Evolutionary conservation across 2,888 invertebrate genomes (phyloP), one percentile per base, ranked within the genome.

Genomic region (Plagodis dolabraria): DNA sequence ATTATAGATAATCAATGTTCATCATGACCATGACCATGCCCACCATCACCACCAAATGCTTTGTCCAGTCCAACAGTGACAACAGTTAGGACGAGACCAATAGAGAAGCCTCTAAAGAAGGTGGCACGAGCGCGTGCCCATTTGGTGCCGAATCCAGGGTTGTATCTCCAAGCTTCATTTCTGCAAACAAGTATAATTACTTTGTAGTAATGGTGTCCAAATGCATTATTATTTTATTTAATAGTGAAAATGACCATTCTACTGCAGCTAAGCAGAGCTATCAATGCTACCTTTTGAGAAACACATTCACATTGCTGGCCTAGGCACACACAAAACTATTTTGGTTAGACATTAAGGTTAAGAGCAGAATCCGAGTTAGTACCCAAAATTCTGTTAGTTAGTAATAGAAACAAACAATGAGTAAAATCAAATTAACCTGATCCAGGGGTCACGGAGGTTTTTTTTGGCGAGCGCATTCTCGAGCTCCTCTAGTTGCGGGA

Each of bases 371-470:
- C 22, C 22, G 4, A 22, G 22, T 4, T 2, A 22, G 22, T 2
- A 22, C 22, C 4, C 22, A 22, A 22, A 22, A 22, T 22, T 22
- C 22, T 22, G 22, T 22, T 22, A 22, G 22, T 22, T 22, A 22
- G 22, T 22, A 22, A 22, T 22, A 22, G 22, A 22, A 22, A 22
- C 22, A 22, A 22, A 22, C 22, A 22, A 22, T 22, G 22, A 22
- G 22, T 4, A 22, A 22, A 22, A 22, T 22, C 35, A 22, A 34
- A 33, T 33, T n/a, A 76, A 96, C 96, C 98, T 95, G 52, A 97
- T 89, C 98, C 98, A 98, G 0, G 98, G 98, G 85, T 98, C 97
- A 63, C 94, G 94, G 1, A 98, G 85, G 5, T 97, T 97, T 75
- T 95, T 94, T 43, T 94, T 87, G 0, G 94, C 95, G 11, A 98